Evolutionary conservation across 2,888 invertebrate species (phyloP), one percentile per base, ranked within the genome.

Genomic region (Dynastes tityus): DNA sequence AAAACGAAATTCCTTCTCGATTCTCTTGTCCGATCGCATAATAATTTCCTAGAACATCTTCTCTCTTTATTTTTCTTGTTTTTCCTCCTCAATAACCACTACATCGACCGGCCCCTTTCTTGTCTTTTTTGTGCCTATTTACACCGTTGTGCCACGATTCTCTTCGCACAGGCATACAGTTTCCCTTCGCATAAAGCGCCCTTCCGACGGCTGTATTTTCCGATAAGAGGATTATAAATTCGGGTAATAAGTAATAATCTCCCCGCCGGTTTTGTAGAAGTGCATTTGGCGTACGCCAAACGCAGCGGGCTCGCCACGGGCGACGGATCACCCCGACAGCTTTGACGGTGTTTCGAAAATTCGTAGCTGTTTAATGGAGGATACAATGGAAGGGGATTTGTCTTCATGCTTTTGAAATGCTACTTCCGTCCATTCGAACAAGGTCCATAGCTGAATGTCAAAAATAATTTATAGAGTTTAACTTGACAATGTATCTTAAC

Each of bases 171-270:
- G 22, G 16, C 16, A 16, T 16, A 16, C 40, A 9, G 22, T 45
- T 45, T 22, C 65, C 22, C 65, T 65, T 9, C 16, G n/a, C 65
- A 22, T 45, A 65, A 65, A 65, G 65, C 40, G 40, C 37, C 55
- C 55, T 55, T 55, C 55, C 55, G 9, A 55, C 55, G 55, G 80
- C 81, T 81, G 82, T 80, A 80, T 79, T 83, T 81, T 78, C 77
- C 81, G 83, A 83, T 84, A 83, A 84, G 83, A 80, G 83, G 84
- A 83, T 84, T 84, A 84, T 83, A 83, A 83, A 83, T 83, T 82
- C 81, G 73, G 55, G 79, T 80, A 82, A 83, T 83, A 82, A 84
- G 83, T 82, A 82, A 82, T 83, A 78, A 74, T 78, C 73, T 77
- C 77, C 49, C 70, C 53, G 70, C 58, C 53, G 55, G 53, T 71